phyloP scores from a whole-genome alignment of 2,888 invertebrate species.

The Troides oblongomaculatus region DNA sequence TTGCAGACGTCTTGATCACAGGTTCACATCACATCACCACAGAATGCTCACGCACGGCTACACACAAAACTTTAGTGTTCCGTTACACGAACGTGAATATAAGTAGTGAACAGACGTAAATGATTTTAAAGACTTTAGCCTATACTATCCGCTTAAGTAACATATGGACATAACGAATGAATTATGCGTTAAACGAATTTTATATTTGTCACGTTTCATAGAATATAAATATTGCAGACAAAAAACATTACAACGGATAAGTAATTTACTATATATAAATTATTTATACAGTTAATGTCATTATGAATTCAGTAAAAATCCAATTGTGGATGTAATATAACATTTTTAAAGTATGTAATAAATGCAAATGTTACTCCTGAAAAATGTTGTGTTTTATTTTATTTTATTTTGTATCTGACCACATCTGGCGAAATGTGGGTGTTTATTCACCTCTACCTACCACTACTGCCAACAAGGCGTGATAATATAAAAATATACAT shows the following conservation, averaged over 20 bases:
- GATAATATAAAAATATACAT: too few species aligned
- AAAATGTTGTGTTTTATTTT: too few species aligned
- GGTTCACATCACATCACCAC: constrained; percentile 38
- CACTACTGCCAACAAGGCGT: too few species aligned
- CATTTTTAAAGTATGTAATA: too few species aligned
- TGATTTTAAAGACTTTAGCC: background rate
- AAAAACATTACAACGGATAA: background rate
- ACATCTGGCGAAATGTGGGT: too few species aligned
- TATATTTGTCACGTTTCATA: constrained; percentile 26
- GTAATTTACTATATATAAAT: too few species aligned
- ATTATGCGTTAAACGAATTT: constrained; percentile 53
- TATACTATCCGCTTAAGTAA: background rate
- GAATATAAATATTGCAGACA: constrained; percentile 5
- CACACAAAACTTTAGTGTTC: constrained; percentile 61
- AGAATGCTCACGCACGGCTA: constrained; percentile 33
- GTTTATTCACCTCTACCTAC: too few species aligned
- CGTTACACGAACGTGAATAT: constrained; percentile 53
- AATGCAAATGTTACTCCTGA: too few species aligned
- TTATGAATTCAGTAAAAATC: too few species aligned
- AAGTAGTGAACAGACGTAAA: constrained; percentile 31
- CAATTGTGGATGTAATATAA: too few species aligned
- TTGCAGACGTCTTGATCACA: constrained; percentile 74
- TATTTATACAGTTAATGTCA: too few species aligned
- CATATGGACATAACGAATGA: constrained; percentile 28
- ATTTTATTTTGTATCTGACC: too few species aligned